Base-by-base conservation (phyloP, 2,888 invertebrate genomes). In the Iselma pallidipennis region DNA sequence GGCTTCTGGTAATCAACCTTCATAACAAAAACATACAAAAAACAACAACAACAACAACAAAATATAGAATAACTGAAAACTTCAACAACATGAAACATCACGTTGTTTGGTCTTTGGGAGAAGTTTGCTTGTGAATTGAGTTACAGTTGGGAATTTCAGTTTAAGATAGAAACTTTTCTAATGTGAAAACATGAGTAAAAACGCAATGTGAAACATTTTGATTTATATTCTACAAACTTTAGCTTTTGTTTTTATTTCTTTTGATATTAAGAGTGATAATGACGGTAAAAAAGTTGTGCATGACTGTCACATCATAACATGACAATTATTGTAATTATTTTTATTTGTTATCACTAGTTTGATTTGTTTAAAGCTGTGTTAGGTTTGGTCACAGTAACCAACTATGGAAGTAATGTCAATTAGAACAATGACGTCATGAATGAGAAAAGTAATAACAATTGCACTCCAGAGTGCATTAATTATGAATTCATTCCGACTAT, bases 401-500 rank as follows among this genome's bases (percentile, higher is more conserved):
- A 54, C 57, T 57, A 57, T 37, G 55, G 21, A 54, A 9, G 14
- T n/a, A 19, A 3, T 9, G 14, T 14, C 31, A 54, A 37, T 54
- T 16, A 23, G 5, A 48, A 12, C 42, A 12, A 29, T 61, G 61
- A 61, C 61, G 57, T 58, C 57, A 61, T 26, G 60, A 60, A 56
- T 60, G 60, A 28, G 23, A 14, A 26, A 16, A 50, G 48, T 60
- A 60, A 56, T 60, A 56, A 60, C 50, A 42, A 50, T n/a, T 42
- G 61, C 63, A 59, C 61, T 59, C 53, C 56, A 61, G 59, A 55
- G 49, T 53, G 54, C 56, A 63, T 67, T 66, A 67, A 67, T 67
- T 66, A 66, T 67, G 61, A 66, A 67, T 62, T 58, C 59, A 55
- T 66, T 67, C 61, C 65, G 63, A 59, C 57, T 61, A 42, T 2